Conservation (phyloP, 2,113 vertebrate genomes). For the Indicator maculatus region DNA sequence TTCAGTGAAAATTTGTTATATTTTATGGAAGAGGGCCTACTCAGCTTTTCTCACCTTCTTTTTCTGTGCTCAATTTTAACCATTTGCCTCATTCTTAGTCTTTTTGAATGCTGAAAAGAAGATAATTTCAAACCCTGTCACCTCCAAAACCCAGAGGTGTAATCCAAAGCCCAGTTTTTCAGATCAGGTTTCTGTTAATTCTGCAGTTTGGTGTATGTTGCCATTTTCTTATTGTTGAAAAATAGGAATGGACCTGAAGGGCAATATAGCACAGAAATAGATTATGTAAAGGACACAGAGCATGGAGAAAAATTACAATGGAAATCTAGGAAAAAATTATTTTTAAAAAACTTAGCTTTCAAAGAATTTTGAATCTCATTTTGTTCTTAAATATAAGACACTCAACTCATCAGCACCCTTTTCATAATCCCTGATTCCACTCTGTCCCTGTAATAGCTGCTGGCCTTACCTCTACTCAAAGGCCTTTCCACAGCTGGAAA, state of each 20-base stretch:
- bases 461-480: conserved; percentile 20
- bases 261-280: neutral
- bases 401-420: neutral
- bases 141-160: neutral
- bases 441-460: neutral
- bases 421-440: neutral
- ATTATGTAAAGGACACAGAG: neutral
- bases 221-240: neutral
- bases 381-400: neutral
- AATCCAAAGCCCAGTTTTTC: neutral
- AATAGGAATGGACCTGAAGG: neutral
- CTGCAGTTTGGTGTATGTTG: rapidly evolving
- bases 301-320: neutral
- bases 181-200: neutral
- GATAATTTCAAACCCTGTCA: neutral
- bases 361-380: neutral
- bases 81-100: neutral
- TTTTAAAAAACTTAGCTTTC: neutral
- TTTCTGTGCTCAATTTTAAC: neutral
- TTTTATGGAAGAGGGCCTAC: neutral
- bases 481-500: conserved; percentile 28
- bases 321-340: neutral
- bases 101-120: neutral
- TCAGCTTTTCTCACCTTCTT: neutral
- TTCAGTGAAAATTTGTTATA: neutral